A percentile compares a stretch with the other conserved stretches of the same genome.
These are phyloP conservation scores for Apus apus DNA, from an alignment of 2,113 vertebrate genomes.

Conservation along the genomic window DNA sequence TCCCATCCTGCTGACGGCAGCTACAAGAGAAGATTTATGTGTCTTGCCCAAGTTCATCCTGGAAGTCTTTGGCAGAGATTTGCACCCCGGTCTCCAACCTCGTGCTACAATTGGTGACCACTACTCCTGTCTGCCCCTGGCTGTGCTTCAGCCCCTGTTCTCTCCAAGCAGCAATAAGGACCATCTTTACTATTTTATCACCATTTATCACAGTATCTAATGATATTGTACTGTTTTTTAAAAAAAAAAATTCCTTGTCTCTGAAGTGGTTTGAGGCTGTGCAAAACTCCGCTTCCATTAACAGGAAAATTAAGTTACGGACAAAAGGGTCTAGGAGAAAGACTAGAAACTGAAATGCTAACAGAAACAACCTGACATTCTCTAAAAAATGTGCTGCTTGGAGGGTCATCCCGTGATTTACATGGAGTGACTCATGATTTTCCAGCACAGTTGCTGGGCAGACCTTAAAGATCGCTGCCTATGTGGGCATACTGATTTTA, in stretches of 20 bases:
- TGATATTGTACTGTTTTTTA: background rate
- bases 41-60: background rate
- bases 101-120: background rate
- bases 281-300: background rate
- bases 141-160: background rate
- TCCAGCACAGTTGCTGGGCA: constrained; percentile 35
- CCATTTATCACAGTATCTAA: background rate
- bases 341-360: background rate
- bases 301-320: background rate
- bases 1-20: background rate
- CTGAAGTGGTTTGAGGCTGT: background rate
- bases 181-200: background rate
- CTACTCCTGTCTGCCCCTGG: background rate
- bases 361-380: background rate
- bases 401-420: constrained; percentile 14
- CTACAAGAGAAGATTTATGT: background rate
- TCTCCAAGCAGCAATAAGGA: background rate
- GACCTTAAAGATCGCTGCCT: constrained; percentile 11
- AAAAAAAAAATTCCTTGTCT: background rate
- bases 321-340: background rate
- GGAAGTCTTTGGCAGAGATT: background rate
- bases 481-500: constrained; percentile 44
- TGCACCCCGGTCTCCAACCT: background rate
- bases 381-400: background rate
- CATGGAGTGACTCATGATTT: constrained; percentile 22